Base-by-base conservation (phyloP, 2,888 invertebrate species). In the Eupithecia centaureata region DNA sequence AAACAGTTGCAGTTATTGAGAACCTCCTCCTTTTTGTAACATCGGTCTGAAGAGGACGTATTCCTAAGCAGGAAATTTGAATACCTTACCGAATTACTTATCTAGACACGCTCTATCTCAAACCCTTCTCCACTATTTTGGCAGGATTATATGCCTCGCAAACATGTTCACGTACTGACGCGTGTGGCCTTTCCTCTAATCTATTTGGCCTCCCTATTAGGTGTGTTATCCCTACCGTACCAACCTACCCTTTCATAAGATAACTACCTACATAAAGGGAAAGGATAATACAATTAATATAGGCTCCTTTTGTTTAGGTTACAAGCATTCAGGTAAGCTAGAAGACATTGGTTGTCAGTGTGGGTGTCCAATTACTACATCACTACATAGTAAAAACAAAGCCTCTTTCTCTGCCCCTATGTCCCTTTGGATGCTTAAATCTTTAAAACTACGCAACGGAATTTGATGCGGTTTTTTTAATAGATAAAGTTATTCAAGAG, bases 301-400 rank as follows among this genome's bases (percentile, higher is more conserved):
- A 52, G 27, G 7, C 7, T 22, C 22, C 2, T 47, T 22, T 27
- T 52, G 52, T 25, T 13, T 13, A 15, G 15, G 1, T 5, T 25
- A 51, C 25, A 51, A 42, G 18, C 18, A 22, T 18, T 22, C 10
- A 4, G 18, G 10, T 47, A 52, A 52, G 25, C 15, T 27, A 5
- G 13, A 13, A 51, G 27, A 1, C 25, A 25, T 51, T 51, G 51
- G 4, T 52, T 52, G 25, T 15, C 13, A 5, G 22, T 15, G 25
- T 52, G 25, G 51, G 51, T 15, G 51, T 52, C 51, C 18, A 13
- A 52, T n/a, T n/a, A n/a, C n/a, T n/a, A n/a, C n/a, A n/a, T n/a
- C n/a, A n/a, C n/a, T n/a, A n/a, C n/a, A n/a, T n/a, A n/a, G n/a
- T n/a, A n/a, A n/a, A n/a, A n/a, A n/a, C n/a, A n/a, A n/a, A n/a